Conservation (phyloP, 2,888 invertebrate genomes). For the Athalia circularis region DNA sequence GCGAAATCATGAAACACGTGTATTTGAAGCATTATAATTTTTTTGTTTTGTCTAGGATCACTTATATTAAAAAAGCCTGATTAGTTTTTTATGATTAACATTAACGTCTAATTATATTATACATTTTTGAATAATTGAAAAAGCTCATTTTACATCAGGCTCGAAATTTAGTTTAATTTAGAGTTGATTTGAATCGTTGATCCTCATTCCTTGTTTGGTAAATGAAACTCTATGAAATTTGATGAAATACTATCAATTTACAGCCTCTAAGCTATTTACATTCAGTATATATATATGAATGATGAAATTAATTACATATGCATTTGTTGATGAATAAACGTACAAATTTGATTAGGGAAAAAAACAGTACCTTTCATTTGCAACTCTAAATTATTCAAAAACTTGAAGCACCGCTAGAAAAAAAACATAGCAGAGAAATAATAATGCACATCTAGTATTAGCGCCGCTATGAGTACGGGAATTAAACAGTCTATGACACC, state of each 20-base stretch:
- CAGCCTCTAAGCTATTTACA: too few species aligned
- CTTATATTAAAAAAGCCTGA: conserved; percentile 62
- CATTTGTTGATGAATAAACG: too few species aligned
- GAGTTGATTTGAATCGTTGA: conserved; percentile 39
- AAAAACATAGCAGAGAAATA: conserved; percentile 55
- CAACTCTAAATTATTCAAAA: conserved; percentile 60
- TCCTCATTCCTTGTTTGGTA: neutral
- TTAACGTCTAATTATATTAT: conserved; percentile 52
- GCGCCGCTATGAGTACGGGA: conserved; percentile 50
- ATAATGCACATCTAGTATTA: conserved; percentile 69
- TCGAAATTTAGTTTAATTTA: conserved; percentile 49
- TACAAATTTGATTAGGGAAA: neutral
- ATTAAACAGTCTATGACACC: conserved; percentile 32
- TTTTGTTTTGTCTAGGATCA: conserved; percentile 59
- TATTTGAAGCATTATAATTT: conserved; percentile 50
- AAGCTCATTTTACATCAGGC: conserved; percentile 58
- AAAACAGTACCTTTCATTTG: conserved; percentile 54
- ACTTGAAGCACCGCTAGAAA: conserved; percentile 59
- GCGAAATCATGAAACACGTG: conserved; percentile 48
- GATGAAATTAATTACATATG: too few species aligned
- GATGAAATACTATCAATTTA: too few species aligned
- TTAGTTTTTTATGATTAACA: conserved; percentile 62
- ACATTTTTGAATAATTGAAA: conserved; percentile 62
- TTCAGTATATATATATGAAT: too few species aligned
- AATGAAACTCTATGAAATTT: too few species aligned